Percentiles rank a stretch among this genome's conserved stretches.
Conservation (phyloP, 2,113 vertebrate genomes). For the Atractosteus spatula region DNA sequence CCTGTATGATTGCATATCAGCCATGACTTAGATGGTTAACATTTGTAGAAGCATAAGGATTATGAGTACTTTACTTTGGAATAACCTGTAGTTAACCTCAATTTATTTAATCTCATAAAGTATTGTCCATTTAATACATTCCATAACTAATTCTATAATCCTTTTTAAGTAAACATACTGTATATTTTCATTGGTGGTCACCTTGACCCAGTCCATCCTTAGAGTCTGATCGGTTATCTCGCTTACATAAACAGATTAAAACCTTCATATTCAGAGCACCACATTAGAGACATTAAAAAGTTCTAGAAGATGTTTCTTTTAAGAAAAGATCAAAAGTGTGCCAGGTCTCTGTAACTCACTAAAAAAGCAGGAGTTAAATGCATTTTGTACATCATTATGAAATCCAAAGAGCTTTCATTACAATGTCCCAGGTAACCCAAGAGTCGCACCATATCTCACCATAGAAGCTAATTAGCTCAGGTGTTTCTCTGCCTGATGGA, state of each 20-base stretch:
- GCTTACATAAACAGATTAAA: neutral
- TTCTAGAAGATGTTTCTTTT: too few species aligned
- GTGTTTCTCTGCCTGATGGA: too few species aligned
- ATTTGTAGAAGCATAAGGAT: constrained; percentile 1
- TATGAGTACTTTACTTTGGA: constrained; percentile 20
- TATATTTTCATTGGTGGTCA: neutral
- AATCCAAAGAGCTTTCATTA: too few species aligned
- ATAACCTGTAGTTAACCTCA: constrained; percentile 22
- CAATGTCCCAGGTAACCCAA: too few species aligned
- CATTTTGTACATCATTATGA: too few species aligned
- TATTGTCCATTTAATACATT: neutral
- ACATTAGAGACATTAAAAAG: too few species aligned
- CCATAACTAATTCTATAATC: constrained; percentile 1
- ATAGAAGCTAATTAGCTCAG: too few species aligned
- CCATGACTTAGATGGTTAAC: neutral
- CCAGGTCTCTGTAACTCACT: too few species aligned
- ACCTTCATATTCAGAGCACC: too few species aligned
- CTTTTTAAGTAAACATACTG: constrained; percentile 3
- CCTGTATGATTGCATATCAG: neutral
- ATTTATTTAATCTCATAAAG: constrained; percentile 28
- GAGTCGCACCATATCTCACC: too few species aligned
- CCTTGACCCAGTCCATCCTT: neutral
- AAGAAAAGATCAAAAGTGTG: too few species aligned
- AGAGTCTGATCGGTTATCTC: neutral
- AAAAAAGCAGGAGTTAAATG: too few species aligned